Base-by-base conservation (phyloP, 1,140 invertebrate species). In the Delia radicum region DNA sequence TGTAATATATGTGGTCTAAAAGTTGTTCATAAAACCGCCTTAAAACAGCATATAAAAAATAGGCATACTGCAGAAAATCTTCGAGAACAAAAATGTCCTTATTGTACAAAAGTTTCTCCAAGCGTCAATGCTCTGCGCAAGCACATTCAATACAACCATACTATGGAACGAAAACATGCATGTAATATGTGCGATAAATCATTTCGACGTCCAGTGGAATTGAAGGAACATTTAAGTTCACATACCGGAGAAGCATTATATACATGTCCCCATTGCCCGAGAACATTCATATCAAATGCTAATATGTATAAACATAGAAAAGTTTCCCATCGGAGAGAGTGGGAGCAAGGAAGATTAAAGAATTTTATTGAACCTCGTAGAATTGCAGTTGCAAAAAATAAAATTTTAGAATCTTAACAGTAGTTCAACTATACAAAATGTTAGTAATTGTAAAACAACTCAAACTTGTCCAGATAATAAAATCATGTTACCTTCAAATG, bases 251-350 rank as follows among this genome's bases (percentile, higher is more conserved):
- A 85, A 48, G 79, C 81, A 21, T 76, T 86, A 8, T 86, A 86
- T 77, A 83, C 77, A 65, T 86, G 85, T 73, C 82, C 83, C 3
- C 81, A 85, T 69, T 86, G 85, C 33, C 79, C 85, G 0, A 80
- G 80, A 67, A 86, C 85, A 10, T 86, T 86, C 73, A 86, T 85
- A 27, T 85, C 81, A 27, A 85, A 82, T 78, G 82, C 83, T 6
- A 86, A 86, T 72, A 83, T 85, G 78, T 84, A 86, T 61, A 80
- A 83, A 5, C 85, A 86, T 73, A 80, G 83, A 6, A 82, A 81
- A 18, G 85, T 84, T 26, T 77, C 81, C 6, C 85, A 86, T 81
- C 85, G 80, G 29, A 85, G 85, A 74, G 85, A 86, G 27, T 76
- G 71, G 31, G 31, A 73, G 46, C 69, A 76, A 33, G 33, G 48